Conservation (phyloP, 2,888 invertebrate genomes). For the Helleia helle region DNA sequence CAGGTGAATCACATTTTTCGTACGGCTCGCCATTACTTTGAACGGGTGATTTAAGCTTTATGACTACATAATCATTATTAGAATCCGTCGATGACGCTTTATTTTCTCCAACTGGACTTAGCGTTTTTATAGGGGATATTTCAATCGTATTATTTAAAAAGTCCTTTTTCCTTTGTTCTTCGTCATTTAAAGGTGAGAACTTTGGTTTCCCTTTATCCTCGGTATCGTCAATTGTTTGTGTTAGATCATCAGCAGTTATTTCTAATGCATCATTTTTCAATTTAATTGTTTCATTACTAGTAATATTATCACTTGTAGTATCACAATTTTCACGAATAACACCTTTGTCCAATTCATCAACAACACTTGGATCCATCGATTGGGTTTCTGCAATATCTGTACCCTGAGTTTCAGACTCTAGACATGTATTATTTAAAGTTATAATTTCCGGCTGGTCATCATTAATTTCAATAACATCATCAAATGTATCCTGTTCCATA, state of each 20-base stretch:
- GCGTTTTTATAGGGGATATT: conserved; percentile 74
- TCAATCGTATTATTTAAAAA: conserved; percentile 73
- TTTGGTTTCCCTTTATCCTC: conserved; percentile 28
- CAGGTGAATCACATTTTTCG: conserved; percentile 50
- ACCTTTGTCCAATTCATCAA: conserved; percentile 12
- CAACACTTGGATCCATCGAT: conserved; percentile 30
- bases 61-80: conserved; percentile 49
- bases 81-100: conserved; percentile 46
- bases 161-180: conserved; percentile 58
- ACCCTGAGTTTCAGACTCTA: conserved; percentile 24
- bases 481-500: conserved; percentile 23
- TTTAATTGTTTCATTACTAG: conserved; percentile 13
- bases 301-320: not conserved
- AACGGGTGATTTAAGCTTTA: conserved; percentile 50
- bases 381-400: conserved; percentile 49
- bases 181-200: conserved; percentile 53
- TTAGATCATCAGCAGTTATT: conserved; percentile 23
- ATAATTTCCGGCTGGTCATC: conserved; percentile 27
- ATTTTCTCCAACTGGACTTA: conserved; percentile 47
- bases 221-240: conserved; percentile 25
- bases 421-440: conserved; percentile 27
- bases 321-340: not conserved
- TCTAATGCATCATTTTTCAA: conserved; percentile 13
- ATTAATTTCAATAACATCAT: conserved; percentile 33
- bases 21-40: conserved; percentile 54